Evolutionary conservation across 2,888 invertebrate species (phyloP).

Genomic region (Cephus pygmeus): DNA sequence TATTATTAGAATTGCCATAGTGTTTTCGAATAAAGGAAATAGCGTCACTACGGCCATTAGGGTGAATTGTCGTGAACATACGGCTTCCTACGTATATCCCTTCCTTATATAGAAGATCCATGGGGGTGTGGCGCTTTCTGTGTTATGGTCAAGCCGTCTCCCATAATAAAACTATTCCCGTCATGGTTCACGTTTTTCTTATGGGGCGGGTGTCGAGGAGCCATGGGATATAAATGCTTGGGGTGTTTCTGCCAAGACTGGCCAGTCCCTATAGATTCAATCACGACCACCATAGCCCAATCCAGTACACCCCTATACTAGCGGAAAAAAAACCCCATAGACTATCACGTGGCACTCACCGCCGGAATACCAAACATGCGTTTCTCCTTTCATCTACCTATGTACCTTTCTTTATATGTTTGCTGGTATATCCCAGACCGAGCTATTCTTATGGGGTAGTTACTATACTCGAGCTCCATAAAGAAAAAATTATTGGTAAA

Average conservation of each 20-base stretch:
- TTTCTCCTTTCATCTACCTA: neutral
- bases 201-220: conserved; percentile 10
- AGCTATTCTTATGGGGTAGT: neutral
- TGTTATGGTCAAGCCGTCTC: conserved; percentile 47
- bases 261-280: conserved; percentile 48
- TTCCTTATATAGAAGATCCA: neutral
- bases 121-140: conserved; percentile 5
- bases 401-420: neutral
- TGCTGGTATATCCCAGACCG: neutral
- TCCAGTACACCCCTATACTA: neutral
- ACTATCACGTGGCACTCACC: neutral
- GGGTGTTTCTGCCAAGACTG: conserved; percentile 47
- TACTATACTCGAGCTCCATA: neutral
- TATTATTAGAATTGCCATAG: neutral
- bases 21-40: neutral
- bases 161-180: conserved; percentile 60
- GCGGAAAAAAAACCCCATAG: neutral
- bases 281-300: conserved; percentile 47
- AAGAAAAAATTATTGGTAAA: neutral
- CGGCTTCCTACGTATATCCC: neutral
- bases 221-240: conserved; percentile 49
- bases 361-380: neutral
- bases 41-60: neutral
- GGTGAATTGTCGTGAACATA: neutral
- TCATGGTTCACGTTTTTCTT: conserved; percentile 17